phyloP scores from a whole-genome alignment of 2,113 vertebrate species.

The Thunnus maccoyii region DNA sequence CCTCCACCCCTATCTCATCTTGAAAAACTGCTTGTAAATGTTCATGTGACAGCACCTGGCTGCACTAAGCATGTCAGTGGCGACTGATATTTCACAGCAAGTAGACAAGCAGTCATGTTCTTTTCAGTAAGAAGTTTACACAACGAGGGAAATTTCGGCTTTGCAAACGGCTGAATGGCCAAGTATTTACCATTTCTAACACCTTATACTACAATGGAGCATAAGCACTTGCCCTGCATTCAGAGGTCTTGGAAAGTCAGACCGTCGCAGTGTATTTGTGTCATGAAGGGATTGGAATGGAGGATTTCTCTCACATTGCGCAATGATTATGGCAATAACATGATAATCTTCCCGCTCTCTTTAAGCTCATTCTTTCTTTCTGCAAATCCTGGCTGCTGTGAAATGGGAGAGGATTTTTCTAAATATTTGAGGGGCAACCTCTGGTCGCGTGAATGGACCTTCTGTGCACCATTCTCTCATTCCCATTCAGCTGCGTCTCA shows the following conservation, averaged over 20 bases:
- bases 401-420: slow-evolving; percentile 60
- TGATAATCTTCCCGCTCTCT: slow-evolving; percentile 65
- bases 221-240: slow-evolving; percentile 39
- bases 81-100: slow-evolving; percentile 4
- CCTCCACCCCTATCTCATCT: background rate
- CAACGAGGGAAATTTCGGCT: slow-evolving; percentile 28
- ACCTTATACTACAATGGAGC: slow-evolving; percentile 24
- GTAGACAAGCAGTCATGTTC: slow-evolving; percentile 11
- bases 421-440: slow-evolving; percentile 50
- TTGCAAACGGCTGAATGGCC: background rate
- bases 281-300: slow-evolving; percentile 54
- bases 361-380: slow-evolving; percentile 60
- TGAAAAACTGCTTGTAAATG: background rate
- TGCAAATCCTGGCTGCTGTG: slow-evolving; percentile 58
- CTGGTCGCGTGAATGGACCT: slow-evolving; percentile 53
- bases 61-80: slow-evolving; percentile 33
- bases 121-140: slow-evolving; percentile 45
- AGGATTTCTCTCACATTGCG: slow-evolving; percentile 69
- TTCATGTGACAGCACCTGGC: slow-evolving; percentile 17
- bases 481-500: slow-evolving; percentile 40
- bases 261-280: slow-evolving; percentile 53
- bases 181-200: slow-evolving; percentile 40
- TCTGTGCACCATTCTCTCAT: slow-evolving; percentile 11
- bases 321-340: slow-evolving; percentile 74
- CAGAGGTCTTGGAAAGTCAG: slow-evolving; percentile 57